Base-by-base conservation (phyloP, 1,140 invertebrate genomes). In the Psilanteris sp. region DNA sequence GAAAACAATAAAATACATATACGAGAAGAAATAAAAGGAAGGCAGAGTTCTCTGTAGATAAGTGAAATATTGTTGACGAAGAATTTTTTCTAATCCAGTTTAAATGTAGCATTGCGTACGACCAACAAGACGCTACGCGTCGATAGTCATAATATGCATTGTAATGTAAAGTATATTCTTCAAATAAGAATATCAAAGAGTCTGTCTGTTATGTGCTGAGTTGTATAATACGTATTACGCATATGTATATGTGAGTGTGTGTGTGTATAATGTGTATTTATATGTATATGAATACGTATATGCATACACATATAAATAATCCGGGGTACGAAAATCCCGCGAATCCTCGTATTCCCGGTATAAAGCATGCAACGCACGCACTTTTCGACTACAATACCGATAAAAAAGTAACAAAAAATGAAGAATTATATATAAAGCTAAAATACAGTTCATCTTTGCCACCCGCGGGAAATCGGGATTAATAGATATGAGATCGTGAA, bases 1-100 rank as follows among this genome's bases (percentile, higher is more conserved):
- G 13, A 7, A 34, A 9, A 15, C 4, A 34, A 16, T 27, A 15
- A 29, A 26, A 16, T 1, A 39, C 31, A n/a, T n/a, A n/a, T n/a
- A 41, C 7, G 20, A 26, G 7, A 32, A 29, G 8, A 36, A 24
- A 4, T 34, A 18, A 44, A 36, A 44, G 8, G 36, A 62, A 77
- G 68, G 71, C 79, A 72, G 80, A 82, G 61, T 83, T 80, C 80
- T 79, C 80, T 85, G 81, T 84, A 85, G 80, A 85, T 85, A 84
- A 70, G 79, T 80, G 79, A 84, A 79, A 79, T 79, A 72, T 86
- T 84, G 83, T 86, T 85, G 82, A 83, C 77, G 79, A 79, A 77
- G 74, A 84, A 71, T 81, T 85, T 87, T 87, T 87, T 85, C 83
- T 85, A 86, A 87, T 83, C 82, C 74, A 83, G 79, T 84, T 81